Percentiles rank a stretch among this genome's conserved stretches.
These are phyloP conservation scores for Urophycis tenuis DNA, from an alignment of 2,797 vertebrate species.

Conservation along the genomic window DNA sequence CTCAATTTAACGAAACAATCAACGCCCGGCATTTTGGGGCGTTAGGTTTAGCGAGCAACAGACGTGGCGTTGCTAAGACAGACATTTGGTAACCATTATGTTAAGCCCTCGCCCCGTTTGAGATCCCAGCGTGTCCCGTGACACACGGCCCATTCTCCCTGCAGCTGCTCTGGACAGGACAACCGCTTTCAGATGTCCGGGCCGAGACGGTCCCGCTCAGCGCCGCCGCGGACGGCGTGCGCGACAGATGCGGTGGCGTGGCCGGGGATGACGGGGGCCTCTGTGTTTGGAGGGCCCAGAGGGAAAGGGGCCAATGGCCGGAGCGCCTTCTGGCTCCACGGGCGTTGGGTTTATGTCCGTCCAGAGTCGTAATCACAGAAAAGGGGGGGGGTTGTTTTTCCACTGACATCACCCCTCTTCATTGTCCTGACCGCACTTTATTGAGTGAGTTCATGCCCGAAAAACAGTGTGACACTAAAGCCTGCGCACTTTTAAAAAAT, in stretches of 20 bases:
- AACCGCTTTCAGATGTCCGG: conserved; percentile 41
- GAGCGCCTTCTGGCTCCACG: background rate
- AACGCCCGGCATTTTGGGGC: background rate
- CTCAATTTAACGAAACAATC: background rate
- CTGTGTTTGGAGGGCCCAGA: conserved; percentile 41
- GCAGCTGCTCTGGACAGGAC: conserved; percentile 54
- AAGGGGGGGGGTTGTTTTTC: conserved; percentile 17
- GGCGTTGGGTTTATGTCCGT: conserved; percentile 26
- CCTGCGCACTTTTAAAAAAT: background rate
- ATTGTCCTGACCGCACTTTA: conserved; percentile 53
- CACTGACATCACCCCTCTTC: conserved; percentile 38
- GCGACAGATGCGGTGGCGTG: no score
- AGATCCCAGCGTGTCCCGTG: conserved; percentile 28
- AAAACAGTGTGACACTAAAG: background rate
- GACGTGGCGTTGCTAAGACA: conserved; percentile 36
- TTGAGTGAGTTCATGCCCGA: conserved; percentile 48
- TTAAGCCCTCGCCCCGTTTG: conserved; percentile 48
- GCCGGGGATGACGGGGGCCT: no score
- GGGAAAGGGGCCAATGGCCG: conserved; percentile 21
- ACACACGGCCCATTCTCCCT: conserved; percentile 29
- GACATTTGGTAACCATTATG: conserved; percentile 59
- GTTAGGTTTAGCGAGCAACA: background rate
- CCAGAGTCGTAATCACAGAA: conserved; percentile 47
- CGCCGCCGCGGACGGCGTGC: no score
- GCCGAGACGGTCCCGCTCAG: no score